These are phyloP conservation scores for Helicorthomorpha holstii DNA, from an alignment of 1,140 invertebrate species.

Conservation along the genomic window DNA sequence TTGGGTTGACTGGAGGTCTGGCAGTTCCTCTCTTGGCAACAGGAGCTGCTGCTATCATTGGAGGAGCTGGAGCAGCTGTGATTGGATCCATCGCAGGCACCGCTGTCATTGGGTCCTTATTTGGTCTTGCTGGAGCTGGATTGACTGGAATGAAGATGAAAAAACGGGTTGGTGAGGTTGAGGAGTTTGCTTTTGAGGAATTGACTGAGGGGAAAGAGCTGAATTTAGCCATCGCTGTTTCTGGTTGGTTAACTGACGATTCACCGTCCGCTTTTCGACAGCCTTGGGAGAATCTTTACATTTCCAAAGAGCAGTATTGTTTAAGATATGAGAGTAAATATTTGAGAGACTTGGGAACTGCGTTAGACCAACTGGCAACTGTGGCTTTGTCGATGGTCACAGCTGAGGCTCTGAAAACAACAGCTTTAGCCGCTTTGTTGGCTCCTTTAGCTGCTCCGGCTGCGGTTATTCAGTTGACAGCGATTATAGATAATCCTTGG, in stretches of 20 bases:
- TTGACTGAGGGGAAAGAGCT: slow-evolving; percentile 28
- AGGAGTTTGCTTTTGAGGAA: slow-evolving; percentile 47
- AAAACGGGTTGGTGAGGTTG: slow-evolving; percentile 47
- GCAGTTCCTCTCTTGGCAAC: slow-evolving; percentile 47
- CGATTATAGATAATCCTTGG: slow-evolving; percentile 57
- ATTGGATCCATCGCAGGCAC: slow-evolving; percentile 40
- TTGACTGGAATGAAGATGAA: slow-evolving; percentile 55
- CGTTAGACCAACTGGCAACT: slow-evolving; percentile 42
- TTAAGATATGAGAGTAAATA: slow-evolving; percentile 50
- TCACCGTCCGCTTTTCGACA: background rate
- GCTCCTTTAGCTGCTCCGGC: slow-evolving; percentile 51
- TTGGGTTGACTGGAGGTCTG: slow-evolving; percentile 40
- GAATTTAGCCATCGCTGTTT: slow-evolving; percentile 46
- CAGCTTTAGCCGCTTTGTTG: slow-evolving; percentile 40
- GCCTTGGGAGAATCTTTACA: slow-evolving; percentile 40
- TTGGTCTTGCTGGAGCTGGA: slow-evolving; percentile 49
- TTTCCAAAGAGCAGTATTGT: slow-evolving; percentile 49
- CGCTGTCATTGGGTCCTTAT: slow-evolving; percentile 45
- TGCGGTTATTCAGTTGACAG: slow-evolving; percentile 40
- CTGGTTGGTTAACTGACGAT: slow-evolving; percentile 37
- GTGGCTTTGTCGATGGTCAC: slow-evolving; percentile 47
- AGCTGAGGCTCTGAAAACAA: slow-evolving; percentile 53
- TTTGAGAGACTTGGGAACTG: slow-evolving; percentile 41
- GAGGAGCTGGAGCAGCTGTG: slow-evolving; percentile 37
- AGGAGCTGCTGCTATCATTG: slow-evolving; percentile 38